phyloP scores from a whole-genome alignment of 2,113 vertebrate genomes.

The Callipepla californica region DNA sequence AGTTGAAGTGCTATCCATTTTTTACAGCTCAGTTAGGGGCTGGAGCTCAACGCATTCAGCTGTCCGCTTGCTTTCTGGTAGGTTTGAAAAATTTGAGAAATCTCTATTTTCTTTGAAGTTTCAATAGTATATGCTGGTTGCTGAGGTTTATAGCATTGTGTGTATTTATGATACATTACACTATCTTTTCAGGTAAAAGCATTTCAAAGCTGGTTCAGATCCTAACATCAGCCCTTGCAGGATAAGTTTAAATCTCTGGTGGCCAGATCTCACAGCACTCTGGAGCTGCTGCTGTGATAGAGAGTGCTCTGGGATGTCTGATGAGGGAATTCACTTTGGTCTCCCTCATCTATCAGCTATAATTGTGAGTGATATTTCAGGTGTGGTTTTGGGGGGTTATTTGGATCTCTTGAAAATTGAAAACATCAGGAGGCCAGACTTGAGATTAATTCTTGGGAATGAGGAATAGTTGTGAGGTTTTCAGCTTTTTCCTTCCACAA shows the following conservation, averaged over 20 bases:
- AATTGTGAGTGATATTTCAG: constrained; percentile 64
- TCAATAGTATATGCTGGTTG: not conserved
- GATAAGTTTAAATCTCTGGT: not conserved
- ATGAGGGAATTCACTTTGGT: not conserved
- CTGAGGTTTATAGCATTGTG: not conserved
- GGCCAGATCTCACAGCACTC: not conserved
- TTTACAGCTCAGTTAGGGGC: not conserved
- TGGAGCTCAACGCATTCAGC: not conserved
- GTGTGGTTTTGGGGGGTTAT: constrained; percentile 35
- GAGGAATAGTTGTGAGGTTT: constrained; percentile 55
- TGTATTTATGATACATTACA: not conserved
- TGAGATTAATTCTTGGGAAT: constrained; percentile 26
- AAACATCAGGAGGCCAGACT: constrained; percentile 55
- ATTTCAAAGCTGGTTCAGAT: not conserved
- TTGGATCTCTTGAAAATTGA: constrained; percentile 48
- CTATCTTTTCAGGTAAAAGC: not conserved
- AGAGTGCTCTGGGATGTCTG: not conserved
- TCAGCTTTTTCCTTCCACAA: constrained; percentile 53
- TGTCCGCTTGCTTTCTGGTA: not conserved
- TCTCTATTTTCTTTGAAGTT: not conserved
- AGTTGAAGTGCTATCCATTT: not conserved
- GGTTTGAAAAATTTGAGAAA: not conserved
- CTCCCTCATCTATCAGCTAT: not conserved
- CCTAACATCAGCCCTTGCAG: not conserved
- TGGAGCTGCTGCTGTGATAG: not conserved